These are phyloP conservation scores for Yponomeuta evonymella DNA, from an alignment of 2,888 invertebrate genomes.

Conservation along the genomic window DNA sequence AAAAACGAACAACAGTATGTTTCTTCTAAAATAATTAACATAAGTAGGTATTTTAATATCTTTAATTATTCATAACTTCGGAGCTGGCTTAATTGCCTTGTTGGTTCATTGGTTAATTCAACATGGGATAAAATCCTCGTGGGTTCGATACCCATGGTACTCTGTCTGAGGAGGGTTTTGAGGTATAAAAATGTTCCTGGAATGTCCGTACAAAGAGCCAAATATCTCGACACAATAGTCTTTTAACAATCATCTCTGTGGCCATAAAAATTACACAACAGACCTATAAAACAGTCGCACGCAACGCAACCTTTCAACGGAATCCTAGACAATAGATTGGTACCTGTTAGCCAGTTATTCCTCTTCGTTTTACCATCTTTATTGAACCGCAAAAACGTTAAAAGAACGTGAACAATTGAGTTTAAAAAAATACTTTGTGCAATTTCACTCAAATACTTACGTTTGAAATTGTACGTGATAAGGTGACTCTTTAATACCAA, in stretches of 20 bases:
- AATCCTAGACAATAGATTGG: constrained; percentile 42
- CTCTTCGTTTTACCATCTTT: constrained; percentile 25
- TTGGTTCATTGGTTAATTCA: background rate
- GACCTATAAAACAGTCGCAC: constrained; percentile 44
- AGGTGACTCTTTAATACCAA: too few species aligned
- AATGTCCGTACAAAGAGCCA: constrained; percentile 14
- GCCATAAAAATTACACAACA: constrained; percentile 53
- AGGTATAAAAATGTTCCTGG: background rate
- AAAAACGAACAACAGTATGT: background rate
- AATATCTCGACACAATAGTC: background rate
- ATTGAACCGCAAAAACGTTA: background rate
- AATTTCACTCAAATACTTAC: background rate
- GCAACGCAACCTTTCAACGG: constrained; percentile 33
- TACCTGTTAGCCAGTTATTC: constrained; percentile 44
- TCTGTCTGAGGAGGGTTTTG: background rate
- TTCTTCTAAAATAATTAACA: constrained; percentile 6
- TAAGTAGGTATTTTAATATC: constrained; percentile 1
- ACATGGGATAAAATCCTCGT: background rate
- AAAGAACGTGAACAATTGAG: background rate
- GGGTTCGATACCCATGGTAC: background rate
- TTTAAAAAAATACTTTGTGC: background rate
- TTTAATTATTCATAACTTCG: constrained; percentile 5
- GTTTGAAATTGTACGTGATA: background rate
- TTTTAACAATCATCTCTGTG: constrained; percentile 32
- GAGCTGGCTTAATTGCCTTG: background rate